Conservation (phyloP, 2,113 vertebrate genomes). For the Malurus elegans region DNA sequence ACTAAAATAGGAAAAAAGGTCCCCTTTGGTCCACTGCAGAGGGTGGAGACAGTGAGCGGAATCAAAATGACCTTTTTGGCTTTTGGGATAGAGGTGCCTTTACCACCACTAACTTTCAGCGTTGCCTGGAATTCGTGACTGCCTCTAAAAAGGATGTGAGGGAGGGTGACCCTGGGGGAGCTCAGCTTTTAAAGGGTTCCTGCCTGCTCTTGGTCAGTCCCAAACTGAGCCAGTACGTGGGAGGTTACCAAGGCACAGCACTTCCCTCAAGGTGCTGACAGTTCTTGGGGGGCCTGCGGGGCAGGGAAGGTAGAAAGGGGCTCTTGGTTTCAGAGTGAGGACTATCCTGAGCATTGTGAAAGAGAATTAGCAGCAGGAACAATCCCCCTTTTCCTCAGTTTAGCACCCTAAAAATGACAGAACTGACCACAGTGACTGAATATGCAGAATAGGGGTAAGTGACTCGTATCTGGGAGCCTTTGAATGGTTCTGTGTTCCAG, state of each 20-base stretch:
- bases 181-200: neutral
- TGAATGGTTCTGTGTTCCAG: neutral
- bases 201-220: neutral
- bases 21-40: neutral
- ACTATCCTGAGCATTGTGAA: neutral
- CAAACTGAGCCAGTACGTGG: neutral
- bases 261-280: neutral
- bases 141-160: neutral
- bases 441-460: neutral
- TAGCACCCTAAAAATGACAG: neutral
- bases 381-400: neutral
- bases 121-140: neutral
- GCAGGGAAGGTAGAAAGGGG: neutral
- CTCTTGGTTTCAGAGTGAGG: neutral
- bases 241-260: neutral
- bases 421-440: neutral
- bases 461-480: neutral
- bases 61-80: neutral
- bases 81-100: neutral
- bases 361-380: neutral
- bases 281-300: neutral
- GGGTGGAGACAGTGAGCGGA: neutral
- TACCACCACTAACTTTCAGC: neutral
- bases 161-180: neutral
- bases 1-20: neutral